Percentiles rank a stretch among this genome's conserved stretches.
Evolutionary conservation across 2,113 vertebrate genomes (phyloP).

Genomic region (Bufo bufo): DNA sequence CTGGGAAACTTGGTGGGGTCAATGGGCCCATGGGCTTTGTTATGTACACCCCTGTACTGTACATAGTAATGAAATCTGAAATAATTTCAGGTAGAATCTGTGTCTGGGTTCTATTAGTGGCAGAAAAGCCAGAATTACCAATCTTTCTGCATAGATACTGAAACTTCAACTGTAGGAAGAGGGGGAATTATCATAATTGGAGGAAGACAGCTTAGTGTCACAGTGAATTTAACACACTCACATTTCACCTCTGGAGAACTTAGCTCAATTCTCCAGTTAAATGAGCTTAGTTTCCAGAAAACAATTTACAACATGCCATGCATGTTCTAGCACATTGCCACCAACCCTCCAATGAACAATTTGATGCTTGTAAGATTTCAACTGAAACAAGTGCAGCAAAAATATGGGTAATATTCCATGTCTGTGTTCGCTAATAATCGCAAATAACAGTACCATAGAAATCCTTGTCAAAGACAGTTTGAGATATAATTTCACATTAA

Average conservation of each 20-base stretch:
- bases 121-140: not conserved
- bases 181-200: not conserved
- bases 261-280: conserved; percentile 8
- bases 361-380: conserved; percentile 15
- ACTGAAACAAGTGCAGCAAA: not conserved
- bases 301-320: not conserved
- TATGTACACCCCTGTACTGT: not conserved
- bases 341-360: not conserved
- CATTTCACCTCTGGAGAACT: conserved; percentile 46
- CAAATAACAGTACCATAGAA: not conserved
- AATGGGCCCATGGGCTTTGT: not conserved
- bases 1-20: no score
- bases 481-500: not conserved
- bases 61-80: not conserved
- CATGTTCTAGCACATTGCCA: not conserved
- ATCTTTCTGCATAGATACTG: not conserved
- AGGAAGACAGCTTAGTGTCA: conserved; percentile 19
- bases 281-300: conserved; percentile 17
- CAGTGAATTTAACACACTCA: conserved; percentile 37
- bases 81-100: not conserved
- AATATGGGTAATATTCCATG: not conserved
- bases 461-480: not conserved
- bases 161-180: conserved; percentile 1
- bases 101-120: not conserved
- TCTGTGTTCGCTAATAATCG: not conserved